Percentiles rank a stretch among this genome's conserved stretches.
These are phyloP conservation scores for Cotesia chilonis DNA, from an alignment of 1,140 invertebrate species.

Conservation along the genomic window DNA sequence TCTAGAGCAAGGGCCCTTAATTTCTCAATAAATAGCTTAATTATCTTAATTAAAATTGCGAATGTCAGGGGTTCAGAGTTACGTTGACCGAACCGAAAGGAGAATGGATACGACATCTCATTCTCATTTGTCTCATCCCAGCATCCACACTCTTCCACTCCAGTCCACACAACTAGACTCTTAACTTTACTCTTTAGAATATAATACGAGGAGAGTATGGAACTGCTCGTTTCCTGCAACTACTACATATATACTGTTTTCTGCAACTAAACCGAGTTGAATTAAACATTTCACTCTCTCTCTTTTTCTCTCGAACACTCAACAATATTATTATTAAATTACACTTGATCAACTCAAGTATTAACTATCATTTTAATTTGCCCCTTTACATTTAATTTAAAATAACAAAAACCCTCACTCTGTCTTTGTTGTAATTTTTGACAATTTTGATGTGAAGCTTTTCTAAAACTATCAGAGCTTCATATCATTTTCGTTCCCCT, in stretches of 20 bases:
- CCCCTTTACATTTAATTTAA: background rate
- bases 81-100: constrained; percentile 12
- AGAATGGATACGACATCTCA: constrained; percentile 10
- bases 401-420: background rate
- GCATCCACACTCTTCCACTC: background rate
- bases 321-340: no score
- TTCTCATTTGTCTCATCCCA: constrained; percentile 6
- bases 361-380: background rate
- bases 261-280: constrained; percentile 19
- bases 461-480: no score
- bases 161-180: background rate
- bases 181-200: constrained; percentile 18
- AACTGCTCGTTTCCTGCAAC: constrained; percentile 38
- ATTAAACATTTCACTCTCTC: constrained; percentile 24
- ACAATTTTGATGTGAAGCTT: no score
- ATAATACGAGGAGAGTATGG: constrained; percentile 6
- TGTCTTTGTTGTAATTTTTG: no score
- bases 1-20: constrained; percentile 34
- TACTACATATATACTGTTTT: constrained; percentile 27
- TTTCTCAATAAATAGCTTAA: constrained; percentile 54
- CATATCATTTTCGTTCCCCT: no score
- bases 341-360: no score
- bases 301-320: background rate
- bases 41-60: constrained; percentile 55
- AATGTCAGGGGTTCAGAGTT: constrained; percentile 26